Evolutionary conservation across 2,113 vertebrate species (phyloP).

Genomic region (Cyphomyrus plagiostoma): DNA sequence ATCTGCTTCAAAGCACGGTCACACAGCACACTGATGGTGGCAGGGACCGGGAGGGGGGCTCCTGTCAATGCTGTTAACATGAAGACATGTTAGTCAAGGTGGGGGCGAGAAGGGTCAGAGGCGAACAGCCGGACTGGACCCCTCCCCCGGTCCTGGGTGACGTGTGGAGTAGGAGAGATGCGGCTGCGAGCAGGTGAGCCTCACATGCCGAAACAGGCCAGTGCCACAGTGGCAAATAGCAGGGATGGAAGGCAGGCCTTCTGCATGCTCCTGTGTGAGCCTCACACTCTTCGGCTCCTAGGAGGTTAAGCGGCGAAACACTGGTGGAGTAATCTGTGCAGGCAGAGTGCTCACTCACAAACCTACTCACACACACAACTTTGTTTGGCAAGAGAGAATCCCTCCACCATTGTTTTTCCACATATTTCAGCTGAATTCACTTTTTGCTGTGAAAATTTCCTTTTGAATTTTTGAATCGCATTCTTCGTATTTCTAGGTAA

Average conservation of each 20-base stretch:
- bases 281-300: background rate
- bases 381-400: background rate
- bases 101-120: background rate
- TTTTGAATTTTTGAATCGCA: background rate
- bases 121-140: background rate
- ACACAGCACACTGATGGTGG: background rate
- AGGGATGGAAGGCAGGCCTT: background rate
- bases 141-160: background rate
- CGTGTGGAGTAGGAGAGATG: background rate
- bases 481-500: background rate
- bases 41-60: background rate
- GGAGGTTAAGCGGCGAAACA: background rate
- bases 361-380: background rate
- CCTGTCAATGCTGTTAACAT: background rate
- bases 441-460: background rate
- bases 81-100: background rate
- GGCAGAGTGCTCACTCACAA: background rate
- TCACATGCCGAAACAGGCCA: slow-evolving; percentile 1
- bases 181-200: background rate
- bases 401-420: background rate
- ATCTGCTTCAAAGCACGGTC: background rate
- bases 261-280: background rate
- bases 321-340: background rate
- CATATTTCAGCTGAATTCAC: background rate
- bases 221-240: background rate